A percentile compares a stretch with the other conserved stretches of the same genome.
phyloP scores from a whole-genome alignment of 2,113 vertebrate genomes.

The Lichenostomus cassidix region DNA sequence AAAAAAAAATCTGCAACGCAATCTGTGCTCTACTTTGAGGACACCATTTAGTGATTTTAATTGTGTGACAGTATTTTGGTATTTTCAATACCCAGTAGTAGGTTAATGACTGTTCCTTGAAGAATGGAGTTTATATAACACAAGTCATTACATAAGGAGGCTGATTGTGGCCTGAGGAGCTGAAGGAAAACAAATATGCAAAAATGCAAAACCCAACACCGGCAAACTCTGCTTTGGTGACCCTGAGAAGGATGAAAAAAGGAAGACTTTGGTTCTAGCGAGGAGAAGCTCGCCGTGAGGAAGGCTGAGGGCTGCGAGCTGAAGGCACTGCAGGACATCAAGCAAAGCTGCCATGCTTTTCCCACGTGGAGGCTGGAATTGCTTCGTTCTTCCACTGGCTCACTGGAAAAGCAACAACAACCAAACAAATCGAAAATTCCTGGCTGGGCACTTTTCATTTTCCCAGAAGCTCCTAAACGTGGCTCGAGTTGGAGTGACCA shows the following conservation, averaged over 20 bases:
- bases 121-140: constrained; percentile 67
- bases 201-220: background rate
- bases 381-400: rapidly evolving
- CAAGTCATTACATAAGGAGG: constrained; percentile 50
- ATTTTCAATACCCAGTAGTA: constrained; percentile 60
- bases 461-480: background rate
- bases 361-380: background rate
- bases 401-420: rapidly evolving
- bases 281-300: background rate
- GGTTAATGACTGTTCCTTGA: constrained; percentile 70
- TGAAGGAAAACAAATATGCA: background rate
- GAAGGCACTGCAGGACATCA: background rate
- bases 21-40: constrained; percentile 62
- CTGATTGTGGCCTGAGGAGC: constrained; percentile 47
- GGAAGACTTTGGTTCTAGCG: rapidly evolving
- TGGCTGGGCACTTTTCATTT: rapidly evolving
- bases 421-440: background rate
- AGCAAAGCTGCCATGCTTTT: background rate
- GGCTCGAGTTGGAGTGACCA: rapidly evolving
- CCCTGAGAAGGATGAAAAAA: background rate
- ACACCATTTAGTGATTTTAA: constrained; percentile 64
- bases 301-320: background rate
- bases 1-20: background rate
- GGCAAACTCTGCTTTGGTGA: background rate
- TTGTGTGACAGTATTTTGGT: constrained; percentile 66